Base-by-base conservation (phyloP, 2,888 invertebrate genomes). In the Drosophila prostipennis region DNA sequence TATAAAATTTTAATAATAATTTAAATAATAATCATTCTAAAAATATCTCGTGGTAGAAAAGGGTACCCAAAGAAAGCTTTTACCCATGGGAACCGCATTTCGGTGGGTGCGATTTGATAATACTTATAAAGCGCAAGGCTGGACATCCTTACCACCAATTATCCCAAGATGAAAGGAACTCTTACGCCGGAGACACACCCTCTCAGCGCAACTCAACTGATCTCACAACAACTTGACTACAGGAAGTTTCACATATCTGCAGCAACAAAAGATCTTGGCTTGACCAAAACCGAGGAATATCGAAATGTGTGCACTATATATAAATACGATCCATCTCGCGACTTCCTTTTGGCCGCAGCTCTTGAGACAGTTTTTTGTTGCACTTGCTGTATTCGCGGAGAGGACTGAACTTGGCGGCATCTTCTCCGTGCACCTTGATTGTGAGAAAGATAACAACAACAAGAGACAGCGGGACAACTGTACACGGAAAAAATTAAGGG, bases 391-490 rank as follows among this genome's bases (percentile, higher is more conserved):
- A 7, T 49, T 67, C 64, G 68, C 68, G 34, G 29, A 57, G 58
- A 52, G 49, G 52, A 19, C 56, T 51, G 70, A 72, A 42, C 63
- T 72, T 64, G 79, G 52, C 48, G 65, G 70, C 53, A 71, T 55
- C 65, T 64, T 67, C 76, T 57, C 56, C 73, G 76, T 80, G 80
- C 88, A 84, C 81, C 83, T 84, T 82, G 86, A 86, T 86, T 86
- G 86, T 86, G 86, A 88, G 89, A 86, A 86, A 86, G 86, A 86
- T 86, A 86, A 71, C 86, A 77, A 74, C 64, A 80, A 72, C 72
- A 56, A 19, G 48, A 48, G 46, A 46, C 46, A 32, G 46, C 32
- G 46, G 46, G 29, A 53, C 48, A 3, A 34, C 48, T 48, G 1
- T 48, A 13, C 48, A 48, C 7, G 11, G 48, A 6, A 46, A 13